Base-by-base conservation (phyloP, 2,888 invertebrate genomes). In the Catocala nupta region DNA sequence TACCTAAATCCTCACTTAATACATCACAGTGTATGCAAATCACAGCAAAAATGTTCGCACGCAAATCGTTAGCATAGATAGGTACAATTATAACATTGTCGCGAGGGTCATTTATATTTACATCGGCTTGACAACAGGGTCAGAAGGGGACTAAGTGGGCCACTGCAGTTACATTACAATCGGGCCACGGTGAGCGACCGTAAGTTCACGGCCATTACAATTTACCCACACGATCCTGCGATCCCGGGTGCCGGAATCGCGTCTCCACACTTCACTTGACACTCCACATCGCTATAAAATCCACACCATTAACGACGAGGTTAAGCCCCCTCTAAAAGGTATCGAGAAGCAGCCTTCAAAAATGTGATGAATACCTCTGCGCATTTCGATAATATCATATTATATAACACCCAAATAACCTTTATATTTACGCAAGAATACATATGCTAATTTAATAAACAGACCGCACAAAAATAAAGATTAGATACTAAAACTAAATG, bases 181-280 rank as follows among this genome's bases (percentile, higher is more conserved):
- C 66, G 65, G 70, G 68, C 70, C 60, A 67, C 73, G 69, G 58
- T 70, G 77, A 69, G 71, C 75, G 73, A 62, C 65, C 55, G 69
- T 71, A 82, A 85, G 85, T 85, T 87, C 87, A 87, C 59, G 86
- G 85, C 77, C 86, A 73, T 61, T 62, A 65, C 66, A 74, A 81
- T 81, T 61, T 73, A 63, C 73, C 68, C 73, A 70, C 67, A 71
- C 71, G 52, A 70, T 49, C 65, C 47, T 42, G 45, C 50, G 52
- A 63, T 63, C 25, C 9, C 42, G 52, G 9, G 42, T 4, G 44
- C 61, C 42, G 59, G 49, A 63, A 75, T 65, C 57, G 34, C 34
- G 25, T 69, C 59, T 53, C 34, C 59, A 67, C 74, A 77, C 69
- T 74, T 62, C 65, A 59, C 61, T 73, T 73, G 58, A 63, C 59